Evolutionary conservation across 1,140 invertebrate species (phyloP).

Genomic region (Drosophila azteca): DNA sequence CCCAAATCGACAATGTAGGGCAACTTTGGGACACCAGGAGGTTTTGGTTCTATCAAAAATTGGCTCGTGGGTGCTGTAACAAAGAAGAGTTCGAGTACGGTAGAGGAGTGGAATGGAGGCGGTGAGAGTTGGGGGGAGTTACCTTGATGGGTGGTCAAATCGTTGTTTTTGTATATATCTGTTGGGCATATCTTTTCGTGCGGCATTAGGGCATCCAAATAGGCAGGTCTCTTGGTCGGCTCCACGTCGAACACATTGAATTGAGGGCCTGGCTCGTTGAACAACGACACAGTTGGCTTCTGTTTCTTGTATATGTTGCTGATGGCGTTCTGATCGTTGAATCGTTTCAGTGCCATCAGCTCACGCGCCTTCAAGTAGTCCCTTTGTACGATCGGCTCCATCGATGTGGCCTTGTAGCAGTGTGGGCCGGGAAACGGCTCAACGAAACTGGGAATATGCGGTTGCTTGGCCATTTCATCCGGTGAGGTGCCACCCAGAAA

Average conservation of each 20-base stretch:
- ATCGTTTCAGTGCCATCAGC: constrained; percentile 1
- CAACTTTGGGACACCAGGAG: too few relatives aligned
- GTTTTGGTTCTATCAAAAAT: constrained; percentile 33
- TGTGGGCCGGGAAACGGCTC: constrained; percentile 48
- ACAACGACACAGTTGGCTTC: constrained; percentile 17
- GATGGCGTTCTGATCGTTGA: constrained; percentile 4
- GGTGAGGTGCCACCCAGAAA: background rate
- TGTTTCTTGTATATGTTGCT: constrained; percentile 32
- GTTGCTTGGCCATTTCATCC: background rate
- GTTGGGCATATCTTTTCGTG: constrained; percentile 22
- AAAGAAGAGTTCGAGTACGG: background rate
- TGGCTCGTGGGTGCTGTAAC: constrained; percentile 6
- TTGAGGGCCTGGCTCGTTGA: background rate
- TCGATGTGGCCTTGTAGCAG: constrained; percentile 31
- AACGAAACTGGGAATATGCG: constrained; percentile 46
- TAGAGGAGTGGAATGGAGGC: too few relatives aligned
- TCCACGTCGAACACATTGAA: constrained; percentile 3
- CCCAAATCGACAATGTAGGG: too few relatives aligned
- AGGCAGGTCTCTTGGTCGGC: constrained; percentile 20
- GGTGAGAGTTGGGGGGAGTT: background rate
- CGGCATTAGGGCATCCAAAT: constrained; percentile 42
- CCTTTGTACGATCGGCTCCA: constrained; percentile 3
- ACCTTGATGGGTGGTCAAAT: constrained; percentile 21
- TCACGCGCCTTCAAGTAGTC: constrained; percentile 10
- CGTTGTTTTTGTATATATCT: constrained; percentile 36